Evolutionary conservation across 2,888 invertebrate genomes (phyloP).

Genomic region (Antitype chi): DNA sequence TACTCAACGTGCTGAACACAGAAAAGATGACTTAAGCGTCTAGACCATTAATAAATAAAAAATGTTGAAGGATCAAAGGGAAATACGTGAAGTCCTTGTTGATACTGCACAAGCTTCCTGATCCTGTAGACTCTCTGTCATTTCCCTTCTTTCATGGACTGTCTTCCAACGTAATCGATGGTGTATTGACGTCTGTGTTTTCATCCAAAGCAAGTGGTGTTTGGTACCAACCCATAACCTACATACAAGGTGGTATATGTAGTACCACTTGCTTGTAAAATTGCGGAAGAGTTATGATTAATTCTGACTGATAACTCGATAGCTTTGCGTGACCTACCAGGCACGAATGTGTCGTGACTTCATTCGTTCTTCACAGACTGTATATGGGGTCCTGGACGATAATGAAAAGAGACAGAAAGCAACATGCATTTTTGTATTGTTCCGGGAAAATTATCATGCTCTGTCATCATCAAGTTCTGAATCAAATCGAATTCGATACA

Average conservation of each 20-base stretch:
- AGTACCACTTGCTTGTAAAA: background rate
- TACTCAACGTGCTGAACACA: constrained; percentile 29
- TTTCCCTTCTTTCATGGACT: background rate
- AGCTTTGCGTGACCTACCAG: background rate
- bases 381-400: background rate
- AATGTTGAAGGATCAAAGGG: constrained; percentile 26
- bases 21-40: constrained; percentile 2
- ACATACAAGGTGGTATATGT: background rate
- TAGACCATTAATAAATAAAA: constrained; percentile 23
- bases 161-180: background rate
- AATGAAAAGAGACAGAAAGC: background rate
- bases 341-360: background rate
- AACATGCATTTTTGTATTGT: background rate
- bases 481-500: background rate
- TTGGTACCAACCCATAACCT: background rate
- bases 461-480: background rate
- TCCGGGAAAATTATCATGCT: background rate
- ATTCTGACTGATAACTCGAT: background rate
- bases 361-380: background rate
- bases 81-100: constrained; percentile 34
- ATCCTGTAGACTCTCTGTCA: background rate
- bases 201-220: background rate
- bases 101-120: constrained; percentile 46
- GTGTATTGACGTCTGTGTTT: background rate
- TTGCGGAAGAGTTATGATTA: too few species aligned